These are phyloP conservation scores for Cataglyphis albicans DNA, from an alignment of 2,888 invertebrate genomes.

Conservation along the genomic window DNA sequence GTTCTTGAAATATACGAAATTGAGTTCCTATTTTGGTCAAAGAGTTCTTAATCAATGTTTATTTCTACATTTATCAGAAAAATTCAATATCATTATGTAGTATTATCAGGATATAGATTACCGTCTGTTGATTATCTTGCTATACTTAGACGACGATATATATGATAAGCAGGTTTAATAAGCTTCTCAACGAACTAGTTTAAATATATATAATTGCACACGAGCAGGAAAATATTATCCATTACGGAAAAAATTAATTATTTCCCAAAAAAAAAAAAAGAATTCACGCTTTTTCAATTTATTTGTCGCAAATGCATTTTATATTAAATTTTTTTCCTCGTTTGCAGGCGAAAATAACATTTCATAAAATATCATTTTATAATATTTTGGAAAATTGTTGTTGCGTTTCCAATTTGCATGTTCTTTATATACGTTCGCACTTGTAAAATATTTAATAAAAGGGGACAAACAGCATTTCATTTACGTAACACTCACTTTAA, in stretches of 20 bases:
- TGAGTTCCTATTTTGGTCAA: slow-evolving; percentile 55
- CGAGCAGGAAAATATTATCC: neutral
- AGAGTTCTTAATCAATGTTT: slow-evolving; percentile 69
- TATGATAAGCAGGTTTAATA: slow-evolving; percentile 34
- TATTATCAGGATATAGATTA: slow-evolving; percentile 40
- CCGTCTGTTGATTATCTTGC: slow-evolving; percentile 18
- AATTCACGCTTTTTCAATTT: neutral
- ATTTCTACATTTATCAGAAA: slow-evolving; percentile 65
- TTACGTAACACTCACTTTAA: slow-evolving; percentile 53
- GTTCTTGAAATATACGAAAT: slow-evolving; percentile 66
- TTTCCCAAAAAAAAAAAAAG: neutral
- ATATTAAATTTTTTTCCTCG: slow-evolving; percentile 9
- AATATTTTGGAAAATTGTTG: slow-evolving; percentile 42
- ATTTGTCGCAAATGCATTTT: slow-evolving; percentile 14
- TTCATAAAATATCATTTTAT: slow-evolving; percentile 14
- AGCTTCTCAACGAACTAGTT: neutral
- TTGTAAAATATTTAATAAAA: slow-evolving; percentile 51
- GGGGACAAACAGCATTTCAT: slow-evolving; percentile 48
- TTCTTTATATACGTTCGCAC: slow-evolving; percentile 38
- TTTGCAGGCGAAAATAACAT: slow-evolving; percentile 28
- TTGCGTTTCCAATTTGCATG: slow-evolving; percentile 50
- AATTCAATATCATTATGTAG: slow-evolving; percentile 47
- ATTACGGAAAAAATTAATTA: neutral
- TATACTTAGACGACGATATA: slow-evolving; percentile 10
- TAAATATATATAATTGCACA: neutral